phyloP scores from a whole-genome alignment of 2,113 vertebrate genomes.

The Heterochromis multidens region DNA sequence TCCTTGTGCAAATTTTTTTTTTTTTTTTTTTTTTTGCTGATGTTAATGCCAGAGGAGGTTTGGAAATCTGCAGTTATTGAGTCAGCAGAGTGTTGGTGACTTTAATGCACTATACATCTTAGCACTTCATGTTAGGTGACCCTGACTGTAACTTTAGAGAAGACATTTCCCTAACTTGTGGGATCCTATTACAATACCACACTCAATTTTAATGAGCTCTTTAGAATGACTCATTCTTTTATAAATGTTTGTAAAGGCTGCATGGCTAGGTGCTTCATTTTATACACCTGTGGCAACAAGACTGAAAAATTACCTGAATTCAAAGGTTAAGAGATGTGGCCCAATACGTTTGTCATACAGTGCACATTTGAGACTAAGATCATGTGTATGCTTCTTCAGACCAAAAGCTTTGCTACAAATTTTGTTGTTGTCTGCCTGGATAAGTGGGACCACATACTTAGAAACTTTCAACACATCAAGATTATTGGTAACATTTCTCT shows the following conservation, averaged over 20 bases:
- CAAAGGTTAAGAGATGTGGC: neutral
- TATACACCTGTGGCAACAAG: neutral
- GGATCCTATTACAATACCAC: no score
- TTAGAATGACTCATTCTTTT: neutral
- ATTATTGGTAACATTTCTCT: conserved; percentile 43
- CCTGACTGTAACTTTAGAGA: neutral
- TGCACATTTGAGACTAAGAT: neutral
- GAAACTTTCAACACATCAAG: neutral
- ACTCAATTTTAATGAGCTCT: neutral
- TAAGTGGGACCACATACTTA: neutral
- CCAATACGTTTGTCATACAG: neutral
- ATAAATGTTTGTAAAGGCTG: neutral
- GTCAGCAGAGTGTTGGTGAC: neutral
- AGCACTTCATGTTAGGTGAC: neutral
- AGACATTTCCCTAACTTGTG: neutral
- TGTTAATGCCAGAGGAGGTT: neutral
- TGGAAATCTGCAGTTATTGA: neutral
- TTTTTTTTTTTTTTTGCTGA: neutral
- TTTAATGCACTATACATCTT: neutral
- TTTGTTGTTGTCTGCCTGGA: neutral
- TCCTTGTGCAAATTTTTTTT: neutral
- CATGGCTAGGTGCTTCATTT: neutral
- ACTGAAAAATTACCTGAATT: neutral
- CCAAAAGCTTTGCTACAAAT: neutral
- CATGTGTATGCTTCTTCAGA: neutral